Evolutionary conservation across 2,113 vertebrate genomes (phyloP), one percentile per base, ranked within the genome.

Genomic region (Corvus cornix): DNA sequence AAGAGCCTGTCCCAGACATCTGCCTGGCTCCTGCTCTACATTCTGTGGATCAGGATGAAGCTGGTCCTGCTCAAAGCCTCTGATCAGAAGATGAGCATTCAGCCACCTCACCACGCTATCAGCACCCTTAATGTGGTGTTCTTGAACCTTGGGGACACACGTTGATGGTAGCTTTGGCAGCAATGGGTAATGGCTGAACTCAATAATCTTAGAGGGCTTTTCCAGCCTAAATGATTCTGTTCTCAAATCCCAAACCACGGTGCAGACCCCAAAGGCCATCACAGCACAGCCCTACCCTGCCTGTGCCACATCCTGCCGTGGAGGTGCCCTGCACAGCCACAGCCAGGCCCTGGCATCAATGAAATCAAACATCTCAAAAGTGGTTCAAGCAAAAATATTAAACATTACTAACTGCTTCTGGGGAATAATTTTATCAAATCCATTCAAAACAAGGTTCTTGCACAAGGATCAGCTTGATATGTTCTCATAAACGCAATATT

Each of bases 401-500:
- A 83, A 64, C 3, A 30, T 9, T 69, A 20, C 92, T 35, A 93
- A 90, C 90, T 20, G 78, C 78, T 94, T 9, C 89, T 82, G 51
- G 84, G 95, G 79, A 87, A 93, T 75, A 90, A 92, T 95, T 97
- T 95, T 82, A 91, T 93, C 80, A 93, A 97, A 89, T 24, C 84
- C 91, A 84, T 89, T 96, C 91, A 85, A 94, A 91, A 95, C 90
- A 90, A 91, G 94, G 95, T 85, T 94, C 90, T 92, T 95, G 92
- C 89, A 78, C 72, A 94, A 93, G 93, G 84, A 96, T 96, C 94
- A 93, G 95, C 93, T 89, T 75, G 87, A 64, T 94, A 94, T 30
- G 87, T 95, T 97, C 97, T 89, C 33, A 89, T 97, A 96, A 97
- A 97, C 3, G 96, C 92, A 95, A 86, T 64, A 84, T 87, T 98